These are phyloP conservation scores for Hetaerina titia DNA, from an alignment of 2,888 invertebrate species.

Conservation along the genomic window DNA sequence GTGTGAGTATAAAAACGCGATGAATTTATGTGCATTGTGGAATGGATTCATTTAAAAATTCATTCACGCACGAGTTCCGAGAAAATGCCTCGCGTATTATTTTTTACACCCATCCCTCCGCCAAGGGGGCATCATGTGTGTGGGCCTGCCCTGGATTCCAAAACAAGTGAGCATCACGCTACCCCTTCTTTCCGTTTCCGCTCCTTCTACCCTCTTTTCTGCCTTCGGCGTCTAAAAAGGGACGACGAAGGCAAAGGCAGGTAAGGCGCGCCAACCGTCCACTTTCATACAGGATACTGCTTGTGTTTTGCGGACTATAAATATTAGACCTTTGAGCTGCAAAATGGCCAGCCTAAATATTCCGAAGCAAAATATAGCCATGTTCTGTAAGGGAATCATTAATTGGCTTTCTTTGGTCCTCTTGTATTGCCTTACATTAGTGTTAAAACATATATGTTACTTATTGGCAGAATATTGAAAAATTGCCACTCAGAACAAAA, in stretches of 20 bases:
- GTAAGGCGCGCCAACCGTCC: not conserved
- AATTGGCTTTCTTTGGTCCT: too few species aligned
- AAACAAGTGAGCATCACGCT: not conserved
- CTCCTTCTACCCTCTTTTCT: not conserved
- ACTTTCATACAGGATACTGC: not conserved
- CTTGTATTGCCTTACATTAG: too few species aligned
- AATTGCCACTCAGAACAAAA: too few species aligned
- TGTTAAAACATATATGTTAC: too few species aligned
- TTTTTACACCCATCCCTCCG: not conserved
- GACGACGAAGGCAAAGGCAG: not conserved
- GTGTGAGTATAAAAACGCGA: conserved; percentile 30
- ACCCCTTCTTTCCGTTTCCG: not conserved
- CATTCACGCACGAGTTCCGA: conserved; percentile 56
- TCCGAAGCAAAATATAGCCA: too few species aligned
- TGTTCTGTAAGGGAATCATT: too few species aligned
- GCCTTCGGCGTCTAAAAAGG: not conserved
- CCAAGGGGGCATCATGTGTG: not conserved
- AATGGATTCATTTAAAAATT: conserved; percentile 61
- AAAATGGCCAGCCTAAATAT: not conserved
- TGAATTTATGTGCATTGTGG: conserved; percentile 45
- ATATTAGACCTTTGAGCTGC: not conserved
- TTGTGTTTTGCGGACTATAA: not conserved
- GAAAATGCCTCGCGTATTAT: not conserved
- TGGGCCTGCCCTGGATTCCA: not conserved
- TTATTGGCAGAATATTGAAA: too few species aligned